Base-by-base conservation (phyloP, 2,888 invertebrate species). In the Mantis religiosa region DNA sequence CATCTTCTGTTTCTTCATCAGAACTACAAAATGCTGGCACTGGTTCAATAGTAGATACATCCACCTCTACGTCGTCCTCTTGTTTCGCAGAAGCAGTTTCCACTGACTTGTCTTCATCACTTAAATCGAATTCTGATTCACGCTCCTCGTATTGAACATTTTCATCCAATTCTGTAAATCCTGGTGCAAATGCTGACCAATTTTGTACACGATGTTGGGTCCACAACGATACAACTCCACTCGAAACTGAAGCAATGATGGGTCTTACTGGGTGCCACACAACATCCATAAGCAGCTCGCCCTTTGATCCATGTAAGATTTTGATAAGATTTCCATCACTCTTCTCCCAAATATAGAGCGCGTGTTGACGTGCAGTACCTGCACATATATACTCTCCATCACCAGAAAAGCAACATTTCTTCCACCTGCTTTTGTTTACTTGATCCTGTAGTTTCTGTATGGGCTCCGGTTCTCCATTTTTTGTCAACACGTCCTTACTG, bases 161-260 rank as follows among this genome's bases (percentile, higher is more conserved):
- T 93, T 99, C 99, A 93, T 99, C 99, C 54, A 99, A 94, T 93
- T 99, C 99, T 93, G 99, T 99, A 93, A 99, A 99, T 93, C 99
- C 99, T 0, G 99, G 99, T 0, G 99, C 99, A 95, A 99, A 99
- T 0, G 99, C 99, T 9, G 99, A 99, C 99, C 99, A 99, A 94
- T 99, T 99, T 94, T 99, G 99, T 25, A 99, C 99, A 94, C 99
- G 99, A 94, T 99, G 98, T 93, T 99, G 99, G 0, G 99, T 98
- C 99, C 99, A 99, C 90, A 99, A 97, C 25, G 99, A 99, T 14
- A 99, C 99, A 0, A 99, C 97, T 30, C 98, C 98, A 94, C 94
- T 94, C 89, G 99, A 99, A 90, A 99, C 99, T 89, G 99, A 99
- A 8, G 99, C 98, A 89, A 99, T 98, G 90, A 99, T 99, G 0